Conservation (phyloP, 1,140 invertebrate species). For the Condylostylus longicornis region DNA sequence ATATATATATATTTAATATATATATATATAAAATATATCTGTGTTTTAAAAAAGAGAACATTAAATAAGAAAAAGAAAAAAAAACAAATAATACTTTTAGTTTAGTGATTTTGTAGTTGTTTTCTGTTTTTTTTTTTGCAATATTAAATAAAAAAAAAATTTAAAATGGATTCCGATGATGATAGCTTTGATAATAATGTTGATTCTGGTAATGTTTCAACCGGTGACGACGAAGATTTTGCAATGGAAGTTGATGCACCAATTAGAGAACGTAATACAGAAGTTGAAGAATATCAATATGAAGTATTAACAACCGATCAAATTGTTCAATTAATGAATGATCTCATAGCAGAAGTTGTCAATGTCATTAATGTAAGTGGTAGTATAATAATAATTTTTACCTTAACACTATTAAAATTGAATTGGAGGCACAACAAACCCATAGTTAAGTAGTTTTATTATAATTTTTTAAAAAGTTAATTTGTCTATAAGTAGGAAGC, state of each 20-base stretch:
- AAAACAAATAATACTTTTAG: too few species aligned
- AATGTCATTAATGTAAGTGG: slow-evolving; percentile 62
- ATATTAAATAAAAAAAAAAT: not conserved
- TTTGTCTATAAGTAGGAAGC: too few species aligned
- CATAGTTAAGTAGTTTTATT: too few species aligned
- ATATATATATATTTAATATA: too few species aligned
- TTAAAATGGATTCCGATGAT: slow-evolving; percentile 75
- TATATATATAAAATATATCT: too few species aligned
- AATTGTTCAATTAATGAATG: slow-evolving; percentile 94
- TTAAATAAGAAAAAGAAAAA: too few species aligned
- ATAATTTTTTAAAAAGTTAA: too few species aligned
- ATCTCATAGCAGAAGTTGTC: slow-evolving; percentile 92
- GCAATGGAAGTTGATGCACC: slow-evolving; percentile 78
- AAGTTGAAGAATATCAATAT: slow-evolving; percentile 81
- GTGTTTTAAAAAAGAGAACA: too few species aligned
- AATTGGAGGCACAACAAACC: too few species aligned
- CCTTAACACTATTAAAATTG: too few species aligned
- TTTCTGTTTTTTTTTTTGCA: too few species aligned
- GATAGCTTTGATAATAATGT: slow-evolving; percentile 68
- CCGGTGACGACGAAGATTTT: slow-evolving; percentile 71
- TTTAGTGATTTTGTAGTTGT: too few species aligned
- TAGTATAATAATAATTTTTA: not conserved
- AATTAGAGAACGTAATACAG: slow-evolving; percentile 50
- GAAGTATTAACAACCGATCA: slow-evolving; percentile 89
- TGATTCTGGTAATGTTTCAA: slow-evolving; percentile 82